These are phyloP conservation scores for Brenthis ino DNA, from an alignment of 2,888 invertebrate genomes.

Conservation along the genomic window DNA sequence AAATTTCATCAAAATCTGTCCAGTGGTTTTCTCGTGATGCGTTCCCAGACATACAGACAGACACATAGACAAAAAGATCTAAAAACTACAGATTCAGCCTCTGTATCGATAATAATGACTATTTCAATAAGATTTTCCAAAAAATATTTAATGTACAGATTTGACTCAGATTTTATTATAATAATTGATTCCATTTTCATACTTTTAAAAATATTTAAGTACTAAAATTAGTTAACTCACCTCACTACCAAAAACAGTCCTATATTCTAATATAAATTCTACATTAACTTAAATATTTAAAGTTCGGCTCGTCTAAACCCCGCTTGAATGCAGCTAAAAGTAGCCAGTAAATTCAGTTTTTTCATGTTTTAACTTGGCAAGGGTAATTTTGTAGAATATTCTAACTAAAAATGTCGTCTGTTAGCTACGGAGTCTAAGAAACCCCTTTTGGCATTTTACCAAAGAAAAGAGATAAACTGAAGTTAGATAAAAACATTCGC, in stretches of 20 bases:
- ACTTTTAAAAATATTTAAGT: not conserved
- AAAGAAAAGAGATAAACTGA: slow-evolving; percentile 39
- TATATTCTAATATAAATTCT: slow-evolving; percentile 17
- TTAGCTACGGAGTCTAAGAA: slow-evolving; percentile 40
- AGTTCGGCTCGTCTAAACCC: slow-evolving; percentile 27
- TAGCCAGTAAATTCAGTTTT: slow-evolving; percentile 34
- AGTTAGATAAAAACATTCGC: slow-evolving; percentile 40
- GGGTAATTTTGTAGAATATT: slow-evolving; percentile 41
- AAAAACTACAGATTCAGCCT: too few relatives aligned
- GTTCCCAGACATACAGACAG: too few relatives aligned
- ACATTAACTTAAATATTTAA: slow-evolving; percentile 35
- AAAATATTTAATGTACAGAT: too few relatives aligned
- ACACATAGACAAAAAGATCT: too few relatives aligned
- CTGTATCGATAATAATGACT: too few relatives aligned
- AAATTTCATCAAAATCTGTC: too few relatives aligned
- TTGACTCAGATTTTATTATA: too few relatives aligned
- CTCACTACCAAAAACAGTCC: not conserved
- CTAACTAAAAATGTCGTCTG: slow-evolving; percentile 40
- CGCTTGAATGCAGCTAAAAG: slow-evolving; percentile 30
- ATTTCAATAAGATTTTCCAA: too few relatives aligned
- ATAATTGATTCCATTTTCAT: too few relatives aligned
- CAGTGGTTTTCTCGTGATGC: too few relatives aligned
- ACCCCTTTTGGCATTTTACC: slow-evolving; percentile 40
- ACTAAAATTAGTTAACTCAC: not conserved
- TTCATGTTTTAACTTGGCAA: slow-evolving; percentile 41